Evolutionary conservation across 2,113 vertebrate species (phyloP), one percentile per base, ranked within the genome.

Genomic region (Podarcis muralis): DNA sequence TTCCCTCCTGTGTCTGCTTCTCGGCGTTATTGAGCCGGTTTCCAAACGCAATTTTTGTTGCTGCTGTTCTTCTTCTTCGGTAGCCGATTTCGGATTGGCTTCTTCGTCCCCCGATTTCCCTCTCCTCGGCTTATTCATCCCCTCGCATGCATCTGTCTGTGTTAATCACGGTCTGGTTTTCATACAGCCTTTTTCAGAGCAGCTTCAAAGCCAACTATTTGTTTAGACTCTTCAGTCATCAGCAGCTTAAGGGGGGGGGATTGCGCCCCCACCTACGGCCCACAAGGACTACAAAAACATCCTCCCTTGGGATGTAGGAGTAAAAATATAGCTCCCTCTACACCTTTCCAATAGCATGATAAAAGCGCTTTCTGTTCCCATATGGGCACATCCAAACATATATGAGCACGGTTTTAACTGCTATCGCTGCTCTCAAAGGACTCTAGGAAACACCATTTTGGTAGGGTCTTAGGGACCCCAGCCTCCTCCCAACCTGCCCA

Each of bases 1-100:
- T 94, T 92, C 89, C 90, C 92, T 87, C 85, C 90, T 86, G 95
- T 88, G 89, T 90, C 93, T 90, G 93, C 30, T 93, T 93, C 93
- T 91, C 91, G 87, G 85, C 94, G 92, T 89, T 95, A 93, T 89
- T 95, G 87, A 83, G 80, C 88, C 93, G 84, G 72, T 87, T 92
- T 88, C 90, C 90, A 89, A 85, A 27, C 91, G 91, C 91, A 84
- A 92, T 72, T 72, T 32, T 72, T 53, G 48, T 72, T 35, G 32
- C 15, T 74, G 32, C 13, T 25, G 90, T 89, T 82, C 94, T 87
- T 93, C 48, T 92, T 94, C 91, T 91, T 81, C 83, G 66, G 68
- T 84, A 87, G 92, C 87, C 92, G 71, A 84, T 83, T 8, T 66
- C 53, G 76, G 89, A 91, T 95, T 93, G 89, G 95, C 91, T 93